Evolutionary conservation across 2,888 invertebrate species (phyloP).

Genomic region (Acholoe squamosa): DNA sequence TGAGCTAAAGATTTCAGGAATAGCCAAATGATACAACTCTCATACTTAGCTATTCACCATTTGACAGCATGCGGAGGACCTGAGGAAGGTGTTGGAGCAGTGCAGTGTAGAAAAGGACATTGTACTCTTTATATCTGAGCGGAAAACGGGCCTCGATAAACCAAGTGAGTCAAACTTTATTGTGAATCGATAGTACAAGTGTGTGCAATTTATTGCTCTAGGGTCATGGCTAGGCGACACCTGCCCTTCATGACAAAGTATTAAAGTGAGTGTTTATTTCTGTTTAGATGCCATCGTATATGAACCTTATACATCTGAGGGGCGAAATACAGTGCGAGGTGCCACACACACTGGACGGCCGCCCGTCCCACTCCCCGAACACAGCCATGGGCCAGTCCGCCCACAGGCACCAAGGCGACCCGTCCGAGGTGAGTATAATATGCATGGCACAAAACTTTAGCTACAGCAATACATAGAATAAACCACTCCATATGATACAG

Average conservation of each 20-base stretch:
- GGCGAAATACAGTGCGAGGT: slow-evolving; percentile 20
- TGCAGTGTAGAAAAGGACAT: slow-evolving; percentile 63
- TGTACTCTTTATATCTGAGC: slow-evolving; percentile 49
- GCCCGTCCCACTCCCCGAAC: slow-evolving; percentile 41
- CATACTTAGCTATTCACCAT: not conserved
- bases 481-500: no score
- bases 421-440: slow-evolving; percentile 39
- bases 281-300: slow-evolving; percentile 33
- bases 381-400: slow-evolving; percentile 53
- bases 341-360: slow-evolving; percentile 13
- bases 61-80: slow-evolving; percentile 62
- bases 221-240: no score
- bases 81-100: slow-evolving; percentile 47
- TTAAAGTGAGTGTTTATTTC: not conserved
- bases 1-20: no score
- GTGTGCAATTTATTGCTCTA: not conserved
- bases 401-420: slow-evolving; percentile 38
- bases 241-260: no score
- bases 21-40: not conserved
- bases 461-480: no score
- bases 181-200: not conserved
- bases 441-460: no score
- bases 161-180: slow-evolving; percentile 48
- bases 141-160: slow-evolving; percentile 60
- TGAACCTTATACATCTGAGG: slow-evolving; percentile 49